These are phyloP conservation scores for Centruroides vittatus DNA, from an alignment of 1,140 invertebrate genomes.

Conservation along the genomic window DNA sequence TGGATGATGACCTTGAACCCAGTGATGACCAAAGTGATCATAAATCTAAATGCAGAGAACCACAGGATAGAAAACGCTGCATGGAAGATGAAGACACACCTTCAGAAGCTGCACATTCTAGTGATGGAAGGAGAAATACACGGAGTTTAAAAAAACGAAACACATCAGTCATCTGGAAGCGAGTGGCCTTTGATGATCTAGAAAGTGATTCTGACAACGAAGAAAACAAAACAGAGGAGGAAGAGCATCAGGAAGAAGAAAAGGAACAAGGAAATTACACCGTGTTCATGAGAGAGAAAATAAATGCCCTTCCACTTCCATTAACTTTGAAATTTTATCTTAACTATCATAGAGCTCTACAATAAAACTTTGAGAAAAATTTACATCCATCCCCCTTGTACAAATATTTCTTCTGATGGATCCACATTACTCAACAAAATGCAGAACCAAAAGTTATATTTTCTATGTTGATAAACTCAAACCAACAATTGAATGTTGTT, in stretches of 20 bases:
- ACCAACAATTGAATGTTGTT: too few relatives aligned
- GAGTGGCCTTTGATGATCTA: constrained; percentile 14
- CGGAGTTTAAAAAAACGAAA: background rate
- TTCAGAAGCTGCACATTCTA: background rate
- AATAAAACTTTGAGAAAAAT: background rate
- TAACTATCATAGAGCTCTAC: constrained; percentile 31
- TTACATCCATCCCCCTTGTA: too few relatives aligned
- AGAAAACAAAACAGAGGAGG: constrained; percentile 3
- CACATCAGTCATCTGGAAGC: constrained; percentile 11
- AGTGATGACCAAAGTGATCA: constrained; percentile 6
- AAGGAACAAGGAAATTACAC: constrained; percentile 16
- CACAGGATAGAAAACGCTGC: background rate
- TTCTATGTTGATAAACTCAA: too few relatives aligned
- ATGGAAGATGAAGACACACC: background rate
- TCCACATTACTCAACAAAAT: too few relatives aligned
- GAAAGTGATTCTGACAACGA: constrained; percentile 9
- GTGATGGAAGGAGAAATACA: background rate
- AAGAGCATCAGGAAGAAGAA: constrained; percentile 4
- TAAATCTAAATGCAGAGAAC: background rate
- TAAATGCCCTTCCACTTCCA: constrained; percentile 38
- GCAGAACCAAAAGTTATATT: too few relatives aligned
- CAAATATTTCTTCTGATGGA: too few relatives aligned
- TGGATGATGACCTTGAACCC: background rate
- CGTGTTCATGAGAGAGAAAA: constrained; percentile 36
- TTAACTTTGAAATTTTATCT: constrained; percentile 37